Percentiles rank a stretch among this genome's conserved stretches.
Conservation (phyloP, 2,113 vertebrate genomes). For the Xiphophorus maculatus region DNA sequence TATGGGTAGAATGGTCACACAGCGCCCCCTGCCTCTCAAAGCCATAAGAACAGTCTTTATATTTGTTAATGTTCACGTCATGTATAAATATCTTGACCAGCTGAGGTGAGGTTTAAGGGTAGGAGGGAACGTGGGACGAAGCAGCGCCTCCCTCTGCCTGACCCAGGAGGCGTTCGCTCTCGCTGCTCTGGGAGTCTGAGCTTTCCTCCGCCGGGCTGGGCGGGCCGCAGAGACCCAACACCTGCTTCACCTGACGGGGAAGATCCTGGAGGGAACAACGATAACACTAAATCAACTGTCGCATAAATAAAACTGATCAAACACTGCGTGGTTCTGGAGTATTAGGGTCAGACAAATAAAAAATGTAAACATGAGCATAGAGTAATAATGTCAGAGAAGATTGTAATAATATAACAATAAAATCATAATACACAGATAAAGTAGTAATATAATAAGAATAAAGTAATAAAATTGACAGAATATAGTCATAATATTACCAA, state of each 20-base stretch:
- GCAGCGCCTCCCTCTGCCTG: constrained; percentile 49
- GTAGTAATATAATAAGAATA: too few relatives aligned
- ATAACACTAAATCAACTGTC: too few relatives aligned
- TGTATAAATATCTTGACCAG: constrained; percentile 29
- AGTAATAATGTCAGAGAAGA: too few relatives aligned
- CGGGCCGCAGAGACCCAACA: constrained; percentile 68
- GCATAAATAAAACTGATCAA: too few relatives aligned
- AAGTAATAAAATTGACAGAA: too few relatives aligned
- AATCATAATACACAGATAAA: too few relatives aligned
- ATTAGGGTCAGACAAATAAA: too few relatives aligned
- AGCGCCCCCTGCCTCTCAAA: constrained; percentile 37
- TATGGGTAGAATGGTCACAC: constrained; percentile 22
- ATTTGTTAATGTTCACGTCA: background rate
- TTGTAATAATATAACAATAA: too few relatives aligned
- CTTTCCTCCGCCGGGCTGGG: constrained; percentile 66
- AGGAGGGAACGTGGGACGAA: constrained; percentile 12
- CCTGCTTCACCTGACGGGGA: constrained; percentile 77
- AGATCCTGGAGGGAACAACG: constrained; percentile 67
- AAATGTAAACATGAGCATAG: too few relatives aligned
- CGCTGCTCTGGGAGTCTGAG: constrained; percentile 56
- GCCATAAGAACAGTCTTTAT: constrained; percentile 19
- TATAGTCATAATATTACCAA: too few relatives aligned
- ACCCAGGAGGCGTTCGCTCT: constrained; percentile 54
- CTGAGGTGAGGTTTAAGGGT: constrained; percentile 46
- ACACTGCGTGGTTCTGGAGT: too few relatives aligned